Evolutionary conservation across 1,140 invertebrate species (phyloP).

Genomic region (Periplaneta americana): DNA sequence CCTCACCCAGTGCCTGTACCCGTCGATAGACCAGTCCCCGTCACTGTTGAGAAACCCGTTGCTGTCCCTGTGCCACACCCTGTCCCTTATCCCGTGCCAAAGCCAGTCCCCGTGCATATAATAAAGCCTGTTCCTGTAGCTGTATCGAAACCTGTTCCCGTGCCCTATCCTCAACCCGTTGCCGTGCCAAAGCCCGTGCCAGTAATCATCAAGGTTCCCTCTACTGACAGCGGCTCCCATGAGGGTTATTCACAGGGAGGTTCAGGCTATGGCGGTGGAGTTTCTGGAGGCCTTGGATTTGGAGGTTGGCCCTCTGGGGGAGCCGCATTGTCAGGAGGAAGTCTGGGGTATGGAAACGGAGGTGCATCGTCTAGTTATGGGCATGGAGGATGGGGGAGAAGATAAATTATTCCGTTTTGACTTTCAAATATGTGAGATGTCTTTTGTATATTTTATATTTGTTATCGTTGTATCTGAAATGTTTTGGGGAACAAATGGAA

Average conservation of each 20-base stretch:
- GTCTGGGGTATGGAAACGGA: background rate
- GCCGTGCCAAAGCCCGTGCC: conserved; percentile 46
- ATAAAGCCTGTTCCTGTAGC: background rate
- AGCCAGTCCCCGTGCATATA: background rate
- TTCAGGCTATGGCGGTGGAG: background rate
- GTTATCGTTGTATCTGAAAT: too few relatives aligned
- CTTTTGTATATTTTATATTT: too few relatives aligned
- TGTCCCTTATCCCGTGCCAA: conserved; percentile 1
- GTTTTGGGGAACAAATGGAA: too few relatives aligned
- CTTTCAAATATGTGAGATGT: too few relatives aligned
- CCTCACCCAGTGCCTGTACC: conserved; percentile 39
- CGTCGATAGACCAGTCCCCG: conserved; percentile 59
- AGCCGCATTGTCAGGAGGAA: background rate
- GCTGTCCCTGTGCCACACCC: conserved; percentile 52
- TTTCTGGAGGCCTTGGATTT: background rate
- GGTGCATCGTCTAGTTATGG: background rate
- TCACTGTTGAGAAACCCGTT: conserved; percentile 50
- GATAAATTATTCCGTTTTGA: too few relatives aligned
- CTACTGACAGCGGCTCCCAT: background rate
- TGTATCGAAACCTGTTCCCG: background rate
- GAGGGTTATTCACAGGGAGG: background rate
- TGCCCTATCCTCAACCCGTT: background rate
- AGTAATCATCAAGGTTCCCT: conserved; percentile 11
- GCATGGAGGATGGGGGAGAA: background rate
- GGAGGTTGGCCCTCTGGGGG: background rate